A percentile compares a stretch with the other conserved stretches of the same genome.
Evolutionary conservation across 2,113 vertebrate species (phyloP).

Genomic region (Paradisaea rubra): DNA sequence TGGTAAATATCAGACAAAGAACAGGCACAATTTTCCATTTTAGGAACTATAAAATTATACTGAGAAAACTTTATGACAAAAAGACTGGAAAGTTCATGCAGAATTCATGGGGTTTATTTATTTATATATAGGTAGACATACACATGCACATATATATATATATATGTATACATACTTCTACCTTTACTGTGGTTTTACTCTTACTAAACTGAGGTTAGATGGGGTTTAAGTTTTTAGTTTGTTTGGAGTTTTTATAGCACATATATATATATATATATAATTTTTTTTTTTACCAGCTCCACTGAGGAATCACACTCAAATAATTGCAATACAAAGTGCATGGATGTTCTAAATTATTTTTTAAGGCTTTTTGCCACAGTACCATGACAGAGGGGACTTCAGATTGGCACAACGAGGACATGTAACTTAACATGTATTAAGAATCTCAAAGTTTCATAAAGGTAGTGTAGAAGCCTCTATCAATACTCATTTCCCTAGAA

Average conservation of each 20-base stretch:
- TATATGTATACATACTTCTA: not conserved
- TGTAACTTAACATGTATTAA: not conserved
- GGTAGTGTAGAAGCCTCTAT: not conserved
- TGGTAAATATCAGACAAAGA: not conserved
- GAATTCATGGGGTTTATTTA: not conserved
- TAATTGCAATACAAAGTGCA: not conserved
- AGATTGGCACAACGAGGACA: not conserved
- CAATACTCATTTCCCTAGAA: not conserved
- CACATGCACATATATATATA: accelerated
- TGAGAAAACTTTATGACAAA: not conserved
- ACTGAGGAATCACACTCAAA: not conserved
- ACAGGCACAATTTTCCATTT: not conserved
- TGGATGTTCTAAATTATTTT: not conserved
- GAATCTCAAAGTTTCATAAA: not conserved
- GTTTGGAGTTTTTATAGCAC: not conserved
- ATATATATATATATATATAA: not conserved
- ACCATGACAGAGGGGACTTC: not conserved
- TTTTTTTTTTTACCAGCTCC: not conserved
- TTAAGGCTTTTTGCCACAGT: not conserved
- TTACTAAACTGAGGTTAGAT: not conserved
- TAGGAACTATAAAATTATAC: not conserved
- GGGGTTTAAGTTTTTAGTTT: too few relatives aligned
- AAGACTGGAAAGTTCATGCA: not conserved
- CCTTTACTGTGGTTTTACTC: not conserved
- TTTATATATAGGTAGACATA: not conserved